phyloP scores from a whole-genome alignment of 2,797 vertebrate species.

The Knipowitschia caucasica region DNA sequence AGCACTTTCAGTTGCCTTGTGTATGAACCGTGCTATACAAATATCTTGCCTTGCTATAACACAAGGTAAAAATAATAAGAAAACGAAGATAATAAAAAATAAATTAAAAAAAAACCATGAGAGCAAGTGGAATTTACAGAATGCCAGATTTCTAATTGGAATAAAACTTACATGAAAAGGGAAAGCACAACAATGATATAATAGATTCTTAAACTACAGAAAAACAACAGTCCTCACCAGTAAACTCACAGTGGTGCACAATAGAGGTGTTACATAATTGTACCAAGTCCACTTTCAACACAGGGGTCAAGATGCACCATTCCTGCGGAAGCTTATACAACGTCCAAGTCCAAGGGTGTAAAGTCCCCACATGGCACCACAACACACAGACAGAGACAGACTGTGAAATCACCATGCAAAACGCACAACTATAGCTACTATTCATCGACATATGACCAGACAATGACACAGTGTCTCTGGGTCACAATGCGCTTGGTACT shows the following conservation, averaged over 20 bases:
- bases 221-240: background rate
- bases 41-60: no score
- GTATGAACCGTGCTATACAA: no score
- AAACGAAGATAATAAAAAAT: no score
- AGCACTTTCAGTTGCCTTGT: no score
- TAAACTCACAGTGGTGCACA: conserved; percentile 14
- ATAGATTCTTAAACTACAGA: no score
- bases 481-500: conserved; percentile 51
- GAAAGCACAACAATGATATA: no score
- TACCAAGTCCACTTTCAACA: conserved; percentile 51
- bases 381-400: conserved; percentile 37
- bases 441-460: conserved; percentile 44
- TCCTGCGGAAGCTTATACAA: conserved; percentile 62
- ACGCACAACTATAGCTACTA: conserved; percentile 45
- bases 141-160: conserved; percentile 7
- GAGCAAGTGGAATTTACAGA: conserved; percentile 17
- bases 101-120: no score
- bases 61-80: no score
- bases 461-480: conserved; percentile 59
- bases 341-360: conserved; percentile 45
- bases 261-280: conserved; percentile 47
- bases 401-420: conserved; percentile 41
- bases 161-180: background rate
- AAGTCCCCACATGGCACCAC: conserved; percentile 36
- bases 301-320: conserved; percentile 35